Evolutionary conservation across 2,113 vertebrate genomes (phyloP).

Genomic region (Tupaia tana): DNA sequence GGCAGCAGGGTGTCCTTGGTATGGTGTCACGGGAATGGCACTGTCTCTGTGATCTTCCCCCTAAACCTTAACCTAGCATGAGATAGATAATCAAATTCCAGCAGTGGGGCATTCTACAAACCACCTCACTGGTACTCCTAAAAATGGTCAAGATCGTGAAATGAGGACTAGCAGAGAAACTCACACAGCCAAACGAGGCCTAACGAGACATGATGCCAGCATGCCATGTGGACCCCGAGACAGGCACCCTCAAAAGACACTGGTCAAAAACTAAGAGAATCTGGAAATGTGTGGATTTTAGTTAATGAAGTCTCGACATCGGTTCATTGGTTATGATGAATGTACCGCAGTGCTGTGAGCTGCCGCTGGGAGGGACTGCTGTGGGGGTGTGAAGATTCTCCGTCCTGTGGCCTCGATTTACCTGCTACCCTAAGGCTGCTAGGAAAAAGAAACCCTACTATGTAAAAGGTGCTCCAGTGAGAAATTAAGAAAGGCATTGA

Average conservation of each 20-base stretch:
- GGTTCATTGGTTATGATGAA: not conserved
- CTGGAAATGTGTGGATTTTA: not conserved
- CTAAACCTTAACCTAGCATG: not conserved
- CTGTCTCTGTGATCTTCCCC: not conserved
- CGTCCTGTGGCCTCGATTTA: not conserved
- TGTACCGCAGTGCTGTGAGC: not conserved
- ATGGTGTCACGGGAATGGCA: rapidly evolving
- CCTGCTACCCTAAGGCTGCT: not conserved
- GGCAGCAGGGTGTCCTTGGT: rapidly evolving
- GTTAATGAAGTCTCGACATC: not conserved
- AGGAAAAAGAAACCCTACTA: not conserved
- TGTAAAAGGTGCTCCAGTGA: not conserved
- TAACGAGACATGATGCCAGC: rapidly evolving
- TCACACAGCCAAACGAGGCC: not conserved
- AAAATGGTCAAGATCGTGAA: not conserved
- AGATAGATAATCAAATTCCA: not conserved
- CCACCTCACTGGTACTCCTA: rapidly evolving
- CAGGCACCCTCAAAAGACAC: too few species aligned
- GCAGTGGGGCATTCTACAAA: rapidly evolving
- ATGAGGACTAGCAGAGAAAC: not conserved
- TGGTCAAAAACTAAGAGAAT: not conserved
- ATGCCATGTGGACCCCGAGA: too few species aligned
- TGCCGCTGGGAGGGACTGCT: not conserved
- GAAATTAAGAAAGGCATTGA: not conserved
- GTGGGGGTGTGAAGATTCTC: rapidly evolving